Base-by-base conservation (phyloP, 2,888 invertebrate species). In the Falcaria lacertinaria region DNA sequence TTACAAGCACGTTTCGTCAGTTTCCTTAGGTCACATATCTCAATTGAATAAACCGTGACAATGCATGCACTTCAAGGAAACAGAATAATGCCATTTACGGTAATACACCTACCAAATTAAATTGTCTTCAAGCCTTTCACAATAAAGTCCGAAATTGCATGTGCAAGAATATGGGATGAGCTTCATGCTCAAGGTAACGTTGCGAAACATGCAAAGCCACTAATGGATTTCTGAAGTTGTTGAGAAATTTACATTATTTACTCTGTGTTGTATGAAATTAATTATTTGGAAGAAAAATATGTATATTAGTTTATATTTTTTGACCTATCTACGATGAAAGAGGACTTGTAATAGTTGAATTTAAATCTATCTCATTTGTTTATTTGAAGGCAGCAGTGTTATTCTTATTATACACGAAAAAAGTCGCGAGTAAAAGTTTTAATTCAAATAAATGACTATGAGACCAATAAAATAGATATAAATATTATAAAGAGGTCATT, bases 31-130 rank as follows among this genome's bases (percentile, higher is more conserved):
- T n/a, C n/a, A n/a, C n/a, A 72, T 79, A 64, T 74, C 81, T 83
- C 83, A 82, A 75, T 82, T 86, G 86, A 71, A 59, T 70, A 87
- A 88, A 88, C 68, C 86, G 61, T 64, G 72, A 70, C 78, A 69
- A 78, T n/a, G 80, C 75, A 79, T 73, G 72, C 70, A 78, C 79
- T 80, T 84, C 80, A 77, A 82, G 82, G 81, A 81, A 83, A 79
- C 74, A 64, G 62, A 68, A 71, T 64, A 79, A 71, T 57, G 58
- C 60, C 57, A 57, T 63, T 60, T 62, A 47, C 47, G 48, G 37
- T 45, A 51, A 46, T 43, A 43, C 42, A 42, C 39, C 39, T 47
- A 49, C 45, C 44, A 45, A 52, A 45, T 47, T 35, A 42, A 32
- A 40, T 16, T 33, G 16, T 37, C 35, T 35, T 15, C 37, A 36